A percentile compares a stretch with the other conserved stretches of the same genome.
These are phyloP conservation scores for Sebastes kiyomatsui DNA, from an alignment of 2,797 vertebrate genomes.

Conservation along the genomic window DNA sequence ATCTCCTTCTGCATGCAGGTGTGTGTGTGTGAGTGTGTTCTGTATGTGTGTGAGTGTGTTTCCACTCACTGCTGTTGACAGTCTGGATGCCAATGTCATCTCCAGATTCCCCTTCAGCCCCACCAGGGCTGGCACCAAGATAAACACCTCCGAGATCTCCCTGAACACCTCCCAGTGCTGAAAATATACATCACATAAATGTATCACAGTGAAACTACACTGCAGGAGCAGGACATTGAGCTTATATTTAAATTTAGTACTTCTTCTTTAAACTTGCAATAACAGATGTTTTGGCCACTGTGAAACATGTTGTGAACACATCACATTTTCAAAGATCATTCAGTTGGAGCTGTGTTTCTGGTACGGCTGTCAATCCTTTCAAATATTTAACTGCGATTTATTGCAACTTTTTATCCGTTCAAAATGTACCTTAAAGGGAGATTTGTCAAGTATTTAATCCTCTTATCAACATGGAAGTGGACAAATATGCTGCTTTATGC, in stretches of 20 bases:
- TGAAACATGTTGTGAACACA: neutral
- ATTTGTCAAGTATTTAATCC: no score
- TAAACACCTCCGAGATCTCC: conserved; percentile 89
- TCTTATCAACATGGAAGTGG: no score
- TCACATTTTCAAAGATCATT: neutral
- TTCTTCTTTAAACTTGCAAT: neutral
- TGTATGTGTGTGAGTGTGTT: conserved; percentile 2
- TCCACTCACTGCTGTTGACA: conserved; percentile 92
- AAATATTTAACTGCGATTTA: no score
- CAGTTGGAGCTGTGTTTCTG: neutral
- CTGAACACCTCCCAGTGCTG: conserved; percentile 93
- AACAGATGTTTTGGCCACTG: neutral
- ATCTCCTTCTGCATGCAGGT: neutral
- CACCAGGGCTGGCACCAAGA: conserved; percentile 91
- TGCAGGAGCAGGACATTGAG: neutral
- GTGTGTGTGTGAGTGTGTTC: neutral
- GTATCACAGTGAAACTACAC: neutral
- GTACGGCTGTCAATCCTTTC: fast-evolving
- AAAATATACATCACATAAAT: conserved; percentile 40
- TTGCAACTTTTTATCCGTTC: no score
- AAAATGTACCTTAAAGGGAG: no score
- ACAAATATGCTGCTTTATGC: no score
- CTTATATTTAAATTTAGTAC: neutral
- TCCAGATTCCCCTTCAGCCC: conserved; percentile 96
- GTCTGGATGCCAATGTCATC: conserved; percentile 93